phyloP scores from a whole-genome alignment of 2,113 vertebrate genomes.

The Puffinus mauretanicus region DNA sequence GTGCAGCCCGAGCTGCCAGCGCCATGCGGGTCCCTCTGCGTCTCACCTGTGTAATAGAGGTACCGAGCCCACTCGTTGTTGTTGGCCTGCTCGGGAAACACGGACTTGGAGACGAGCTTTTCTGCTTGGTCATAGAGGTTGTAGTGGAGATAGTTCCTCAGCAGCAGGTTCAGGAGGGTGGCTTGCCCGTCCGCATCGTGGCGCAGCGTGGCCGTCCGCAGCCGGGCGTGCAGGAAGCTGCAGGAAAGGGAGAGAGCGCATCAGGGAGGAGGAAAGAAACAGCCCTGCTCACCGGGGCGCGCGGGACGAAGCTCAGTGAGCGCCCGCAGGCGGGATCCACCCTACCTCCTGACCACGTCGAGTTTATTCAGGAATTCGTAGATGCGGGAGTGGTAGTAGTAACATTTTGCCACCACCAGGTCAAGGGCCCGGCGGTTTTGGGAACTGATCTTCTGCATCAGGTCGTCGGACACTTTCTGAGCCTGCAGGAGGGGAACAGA shows the following conservation, averaged over 20 bases:
- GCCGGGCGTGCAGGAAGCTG: slow-evolving; percentile 90
- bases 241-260: fast-evolving
- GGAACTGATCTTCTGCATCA: slow-evolving; percentile 93
- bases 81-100: slow-evolving; percentile 96
- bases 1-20: background rate
- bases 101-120: slow-evolving; percentile 95
- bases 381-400: slow-evolving; percentile 94
- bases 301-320: fast-evolving
- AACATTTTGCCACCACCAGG: slow-evolving; percentile 95
- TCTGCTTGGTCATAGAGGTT: slow-evolving; percentile 97
- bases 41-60: slow-evolving; percentile 95
- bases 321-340: fast-evolving
- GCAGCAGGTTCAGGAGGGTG: slow-evolving; percentile 92
- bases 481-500: slow-evolving; percentile 72
- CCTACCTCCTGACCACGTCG: slow-evolving; percentile 90
- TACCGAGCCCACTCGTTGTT: slow-evolving; percentile 99
- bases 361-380: slow-evolving; percentile 94
- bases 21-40: fast-evolving
- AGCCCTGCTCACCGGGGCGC: fast-evolving
- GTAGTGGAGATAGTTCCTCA: slow-evolving; percentile 96
- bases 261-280: background rate
- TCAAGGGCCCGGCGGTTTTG: slow-evolving; percentile 96
- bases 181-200: slow-evolving; percentile 94
- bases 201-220: slow-evolving; percentile 91
- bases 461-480: slow-evolving; percentile 92